phyloP scores from a whole-genome alignment of 64 coral and sea anemone species.

The Catalaphyllia jardinei region DNA sequence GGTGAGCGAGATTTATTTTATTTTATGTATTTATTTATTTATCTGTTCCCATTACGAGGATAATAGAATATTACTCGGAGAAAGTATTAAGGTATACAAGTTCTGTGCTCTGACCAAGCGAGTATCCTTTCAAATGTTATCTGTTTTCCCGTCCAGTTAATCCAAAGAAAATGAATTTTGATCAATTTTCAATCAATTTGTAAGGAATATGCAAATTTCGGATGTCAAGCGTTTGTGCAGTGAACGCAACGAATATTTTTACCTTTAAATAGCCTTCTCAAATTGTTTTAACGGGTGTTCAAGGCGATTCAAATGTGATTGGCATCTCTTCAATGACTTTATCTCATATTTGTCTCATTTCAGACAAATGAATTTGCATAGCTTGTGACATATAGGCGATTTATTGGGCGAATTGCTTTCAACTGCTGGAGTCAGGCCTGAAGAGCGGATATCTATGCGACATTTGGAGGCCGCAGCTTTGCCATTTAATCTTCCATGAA shows the following conservation, averaged over 20 bases:
- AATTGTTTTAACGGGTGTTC: background rate
- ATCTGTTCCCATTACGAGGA: background rate
- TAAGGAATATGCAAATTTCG: constrained; percentile 18
- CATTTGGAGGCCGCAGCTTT: too few species aligned
- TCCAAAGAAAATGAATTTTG: background rate
- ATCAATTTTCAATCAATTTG: background rate
- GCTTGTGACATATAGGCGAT: background rate
- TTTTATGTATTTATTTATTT: background rate
- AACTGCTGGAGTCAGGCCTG: background rate
- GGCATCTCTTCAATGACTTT: background rate
- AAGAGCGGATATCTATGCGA: background rate
- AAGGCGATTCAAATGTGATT: background rate
- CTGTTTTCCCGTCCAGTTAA: background rate
- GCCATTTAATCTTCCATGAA: constrained; percentile 11
- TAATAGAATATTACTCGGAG: background rate
- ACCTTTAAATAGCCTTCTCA: background rate
- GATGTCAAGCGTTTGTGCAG: background rate
- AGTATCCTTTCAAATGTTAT: background rate
- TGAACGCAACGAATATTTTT: background rate
- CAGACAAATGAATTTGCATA: background rate
- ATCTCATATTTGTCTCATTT: background rate
- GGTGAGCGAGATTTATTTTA: background rate
- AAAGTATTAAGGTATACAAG: background rate
- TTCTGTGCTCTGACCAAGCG: background rate
- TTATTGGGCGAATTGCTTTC: background rate